Conservation (phyloP, 2,113 vertebrate species). For the Gnathonemus longibarbis region DNA sequence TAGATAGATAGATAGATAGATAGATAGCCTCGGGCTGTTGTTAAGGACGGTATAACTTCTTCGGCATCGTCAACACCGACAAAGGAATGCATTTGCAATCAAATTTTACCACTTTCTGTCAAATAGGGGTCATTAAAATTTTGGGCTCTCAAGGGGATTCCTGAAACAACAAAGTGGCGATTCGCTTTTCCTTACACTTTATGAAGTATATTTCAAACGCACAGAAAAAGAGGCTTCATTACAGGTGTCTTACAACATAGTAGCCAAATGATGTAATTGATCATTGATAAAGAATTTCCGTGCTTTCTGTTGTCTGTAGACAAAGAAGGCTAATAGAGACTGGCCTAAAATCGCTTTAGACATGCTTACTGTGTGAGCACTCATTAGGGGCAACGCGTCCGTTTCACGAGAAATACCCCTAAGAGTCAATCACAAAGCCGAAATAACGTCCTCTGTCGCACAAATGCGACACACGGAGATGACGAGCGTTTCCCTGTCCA, state of each 20-base stretch:
- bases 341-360: conserved; percentile 69
- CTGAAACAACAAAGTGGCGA: neutral
- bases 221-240: neutral
- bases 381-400: conserved; percentile 88
- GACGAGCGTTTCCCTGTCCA: neutral
- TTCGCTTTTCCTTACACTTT: neutral
- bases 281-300: conserved; percentile 10
- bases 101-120: conserved; percentile 5
- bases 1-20: neutral
- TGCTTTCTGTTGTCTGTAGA: neutral
- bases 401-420: conserved; percentile 91
- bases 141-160: neutral
- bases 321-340: conserved; percentile 11
- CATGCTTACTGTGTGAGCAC: conserved; percentile 95
- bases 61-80: neutral
- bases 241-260: neutral
- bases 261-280: conserved; percentile 14
- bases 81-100: neutral
- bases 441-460: conserved; percentile 77
- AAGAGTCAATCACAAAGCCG: conserved; percentile 82
- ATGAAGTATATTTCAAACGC: neutral
- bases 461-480: conserved; percentile 41
- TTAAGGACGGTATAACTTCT: neutral
- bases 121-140: conserved; percentile 2
- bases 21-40: neutral